phyloP scores from a whole-genome alignment of 2,888 invertebrate genomes.

The Melipona beecheii region DNA sequence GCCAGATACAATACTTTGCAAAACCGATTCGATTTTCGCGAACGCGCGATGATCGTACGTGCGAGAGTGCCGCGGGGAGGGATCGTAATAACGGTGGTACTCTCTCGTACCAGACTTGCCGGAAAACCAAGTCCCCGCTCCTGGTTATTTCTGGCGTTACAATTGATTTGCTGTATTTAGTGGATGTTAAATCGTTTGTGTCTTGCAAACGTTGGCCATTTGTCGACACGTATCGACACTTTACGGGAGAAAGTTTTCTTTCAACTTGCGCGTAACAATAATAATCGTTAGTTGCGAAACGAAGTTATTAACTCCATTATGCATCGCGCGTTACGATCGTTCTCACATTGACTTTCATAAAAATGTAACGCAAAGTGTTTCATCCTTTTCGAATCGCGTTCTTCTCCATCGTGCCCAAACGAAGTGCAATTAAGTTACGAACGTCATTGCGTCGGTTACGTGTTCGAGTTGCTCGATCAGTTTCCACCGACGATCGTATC shows the following conservation, averaged over 20 bases:
- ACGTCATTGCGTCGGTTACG: conserved; percentile 22
- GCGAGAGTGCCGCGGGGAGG: background rate
- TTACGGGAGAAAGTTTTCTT: conserved; percentile 1
- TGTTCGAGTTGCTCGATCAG: background rate
- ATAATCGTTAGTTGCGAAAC: background rate
- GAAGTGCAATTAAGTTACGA: conserved; percentile 7
- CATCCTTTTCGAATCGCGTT: background rate
- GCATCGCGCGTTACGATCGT: background rate
- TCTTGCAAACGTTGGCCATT: background rate
- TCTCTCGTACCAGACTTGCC: conserved; percentile 6
- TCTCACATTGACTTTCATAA: background rate
- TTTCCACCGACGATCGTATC: conserved; percentile 26
- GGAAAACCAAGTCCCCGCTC: conserved; percentile 23
- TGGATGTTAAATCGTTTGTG: conserved; percentile 4
- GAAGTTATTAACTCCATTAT: background rate
- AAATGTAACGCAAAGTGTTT: background rate
- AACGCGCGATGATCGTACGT: background rate
- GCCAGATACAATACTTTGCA: background rate
- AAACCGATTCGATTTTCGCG: background rate
- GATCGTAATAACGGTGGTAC: conserved; percentile 2
- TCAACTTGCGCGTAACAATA: background rate
- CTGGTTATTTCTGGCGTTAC: conserved; percentile 41
- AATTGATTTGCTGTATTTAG: conserved; percentile 46
- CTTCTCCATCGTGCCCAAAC: background rate
- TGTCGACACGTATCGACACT: conserved; percentile 3